Conservation (phyloP, 2,888 invertebrate genomes). For the Chrysolina americana region DNA sequence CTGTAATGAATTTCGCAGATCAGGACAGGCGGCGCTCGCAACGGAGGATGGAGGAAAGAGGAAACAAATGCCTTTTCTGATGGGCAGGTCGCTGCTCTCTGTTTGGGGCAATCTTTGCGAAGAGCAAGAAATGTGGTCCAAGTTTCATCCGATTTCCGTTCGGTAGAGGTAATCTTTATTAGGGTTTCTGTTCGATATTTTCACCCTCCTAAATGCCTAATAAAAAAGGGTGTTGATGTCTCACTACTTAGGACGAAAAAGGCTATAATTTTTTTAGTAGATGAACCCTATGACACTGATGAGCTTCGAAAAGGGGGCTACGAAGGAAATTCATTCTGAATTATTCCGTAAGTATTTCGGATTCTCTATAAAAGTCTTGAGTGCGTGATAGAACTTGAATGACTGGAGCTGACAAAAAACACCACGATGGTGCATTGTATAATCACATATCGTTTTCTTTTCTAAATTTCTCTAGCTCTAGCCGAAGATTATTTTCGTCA, state of each 20-base stretch:
- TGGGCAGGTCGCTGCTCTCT: constrained; percentile 30
- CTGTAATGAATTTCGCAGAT: not conserved
- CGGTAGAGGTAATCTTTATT: not conserved
- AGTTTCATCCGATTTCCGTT: not conserved
- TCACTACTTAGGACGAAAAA: not conserved
- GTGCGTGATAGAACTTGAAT: too few relatives aligned
- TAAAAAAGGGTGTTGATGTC: not conserved
- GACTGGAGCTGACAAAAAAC: too few relatives aligned
- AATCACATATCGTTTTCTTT: too few relatives aligned
- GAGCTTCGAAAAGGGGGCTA: not conserved
- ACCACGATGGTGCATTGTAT: too few relatives aligned
- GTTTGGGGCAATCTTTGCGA: not conserved
- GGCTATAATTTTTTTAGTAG: not conserved
- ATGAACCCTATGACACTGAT: not conserved
- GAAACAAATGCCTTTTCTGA: constrained; percentile 29
- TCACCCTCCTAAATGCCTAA: constrained; percentile 6
- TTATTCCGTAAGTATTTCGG: not conserved
- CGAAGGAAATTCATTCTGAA: not conserved
- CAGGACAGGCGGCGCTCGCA: constrained; percentile 10
- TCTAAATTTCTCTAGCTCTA: too few relatives aligned
- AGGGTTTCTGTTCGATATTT: constrained; percentile 12
- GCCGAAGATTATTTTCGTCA: too few relatives aligned
- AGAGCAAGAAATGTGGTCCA: constrained; percentile 16
- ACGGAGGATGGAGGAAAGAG: constrained; percentile 33
- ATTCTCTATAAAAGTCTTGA: too few relatives aligned